Evolutionary conservation across 2,888 invertebrate species (phyloP).

Genomic region (Spilarctia lutea): DNA sequence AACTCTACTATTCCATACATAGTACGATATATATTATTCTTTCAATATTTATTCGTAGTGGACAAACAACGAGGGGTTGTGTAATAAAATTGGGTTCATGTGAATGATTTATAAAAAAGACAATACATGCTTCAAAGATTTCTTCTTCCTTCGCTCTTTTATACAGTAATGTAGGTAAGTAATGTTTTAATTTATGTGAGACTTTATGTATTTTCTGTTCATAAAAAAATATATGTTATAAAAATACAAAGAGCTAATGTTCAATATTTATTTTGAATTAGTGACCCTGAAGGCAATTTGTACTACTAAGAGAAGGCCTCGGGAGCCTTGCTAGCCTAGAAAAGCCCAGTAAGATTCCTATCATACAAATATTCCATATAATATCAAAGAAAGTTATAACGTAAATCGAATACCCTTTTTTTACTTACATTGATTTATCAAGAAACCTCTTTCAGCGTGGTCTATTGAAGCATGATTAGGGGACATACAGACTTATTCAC

Average conservation of each 20-base stretch:
- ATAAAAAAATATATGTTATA: no score
- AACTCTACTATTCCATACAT: slow-evolving; percentile 21
- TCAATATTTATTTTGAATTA: no score
- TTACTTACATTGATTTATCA: background rate
- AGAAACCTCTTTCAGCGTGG: slow-evolving; percentile 8
- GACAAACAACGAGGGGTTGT: slow-evolving; percentile 39
- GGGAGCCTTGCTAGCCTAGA: background rate
- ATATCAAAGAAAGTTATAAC: background rate
- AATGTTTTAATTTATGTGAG: no score
- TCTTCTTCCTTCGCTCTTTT: background rate
- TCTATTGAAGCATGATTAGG: slow-evolving; percentile 36
- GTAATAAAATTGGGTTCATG: slow-evolving; percentile 32
- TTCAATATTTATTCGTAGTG: slow-evolving; percentile 50
- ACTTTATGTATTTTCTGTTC: no score
- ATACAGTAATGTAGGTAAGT: no score
- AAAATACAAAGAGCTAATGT: no score
- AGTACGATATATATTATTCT: slow-evolving; percentile 46
- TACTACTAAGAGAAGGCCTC: no score
- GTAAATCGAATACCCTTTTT: background rate
- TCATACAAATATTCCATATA: background rate
- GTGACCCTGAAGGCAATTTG: no score
- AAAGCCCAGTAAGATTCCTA: background rate
- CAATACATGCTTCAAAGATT: slow-evolving; percentile 16
- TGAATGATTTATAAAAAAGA: slow-evolving; percentile 37
- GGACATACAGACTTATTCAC: slow-evolving; percentile 24